Evolutionary conservation across 2,888 invertebrate species (phyloP).

Genomic region (Ectobius pallidus): DNA sequence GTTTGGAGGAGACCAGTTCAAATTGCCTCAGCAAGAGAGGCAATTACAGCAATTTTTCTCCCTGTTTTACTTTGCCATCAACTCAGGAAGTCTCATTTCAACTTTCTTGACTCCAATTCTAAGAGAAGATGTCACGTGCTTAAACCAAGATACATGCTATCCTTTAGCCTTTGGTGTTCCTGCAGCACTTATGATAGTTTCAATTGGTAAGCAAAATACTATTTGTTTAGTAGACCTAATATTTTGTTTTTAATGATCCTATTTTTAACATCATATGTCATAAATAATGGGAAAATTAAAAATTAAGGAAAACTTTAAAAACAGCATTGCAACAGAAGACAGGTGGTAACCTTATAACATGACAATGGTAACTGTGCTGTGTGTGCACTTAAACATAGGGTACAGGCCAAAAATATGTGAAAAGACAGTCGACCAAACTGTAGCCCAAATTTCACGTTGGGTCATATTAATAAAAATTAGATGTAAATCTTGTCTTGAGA

Average conservation of each 20-base stretch:
- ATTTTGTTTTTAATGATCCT: neutral
- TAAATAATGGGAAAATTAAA: neutral
- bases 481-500: no score
- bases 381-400: no score
- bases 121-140: conserved; percentile 78
- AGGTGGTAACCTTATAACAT: no score
- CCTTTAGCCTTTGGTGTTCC: conserved; percentile 90
- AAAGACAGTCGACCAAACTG: no score
- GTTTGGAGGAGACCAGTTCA: conserved; percentile 95
- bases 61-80: conserved; percentile 93
- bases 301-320: neutral
- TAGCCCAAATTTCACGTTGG: no score
- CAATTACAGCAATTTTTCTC: conserved; percentile 89
- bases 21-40: conserved; percentile 76
- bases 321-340: neutral
- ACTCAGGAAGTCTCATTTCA: conserved; percentile 86
- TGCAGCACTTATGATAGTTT: conserved; percentile 81
- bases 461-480: no score
- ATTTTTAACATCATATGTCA: neutral
- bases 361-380: no score
- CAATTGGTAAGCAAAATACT: conserved; percentile 74
- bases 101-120: conserved; percentile 88
- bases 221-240: neutral
- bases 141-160: conserved; percentile 77
- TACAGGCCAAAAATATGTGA: no score